These are phyloP conservation scores for Limnephilus lunatus DNA, from an alignment of 2,888 invertebrate genomes.

Conservation along the genomic window DNA sequence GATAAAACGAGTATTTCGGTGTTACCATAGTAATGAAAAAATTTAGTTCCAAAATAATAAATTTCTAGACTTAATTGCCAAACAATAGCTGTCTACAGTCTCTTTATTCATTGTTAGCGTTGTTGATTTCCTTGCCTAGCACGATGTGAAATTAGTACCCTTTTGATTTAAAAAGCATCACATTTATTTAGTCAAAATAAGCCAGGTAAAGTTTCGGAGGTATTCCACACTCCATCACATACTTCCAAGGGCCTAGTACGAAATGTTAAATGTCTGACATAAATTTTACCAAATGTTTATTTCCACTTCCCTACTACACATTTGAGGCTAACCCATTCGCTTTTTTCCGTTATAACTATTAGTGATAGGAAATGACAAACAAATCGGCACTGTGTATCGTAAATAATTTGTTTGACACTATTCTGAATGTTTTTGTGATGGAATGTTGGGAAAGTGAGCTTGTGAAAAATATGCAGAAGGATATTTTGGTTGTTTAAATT, in stretches of 20 bases:
- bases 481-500: not conserved
- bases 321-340: not conserved
- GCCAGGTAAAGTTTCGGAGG: not conserved
- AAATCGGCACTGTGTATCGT: not conserved
- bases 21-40: too few species aligned
- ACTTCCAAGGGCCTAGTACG: not conserved
- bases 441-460: not conserved
- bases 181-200: not conserved
- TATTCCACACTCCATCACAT: not conserved
- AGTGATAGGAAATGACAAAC: not conserved
- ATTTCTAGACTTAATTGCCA: too few species aligned
- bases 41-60: too few species aligned
- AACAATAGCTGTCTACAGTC: conserved; percentile 50
- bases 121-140: conserved; percentile 14
- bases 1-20: too few species aligned
- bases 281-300: not conserved
- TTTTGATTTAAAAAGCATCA: conserved; percentile 73
- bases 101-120: conserved; percentile 45
- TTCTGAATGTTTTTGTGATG: not conserved
- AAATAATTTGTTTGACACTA: not conserved
- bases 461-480: not conserved
- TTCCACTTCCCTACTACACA: not conserved
- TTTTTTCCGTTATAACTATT: not conserved
- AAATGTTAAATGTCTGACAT: not conserved
- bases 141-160: conserved; percentile 60